These are phyloP conservation scores for Heliconius hortense DNA, from an alignment of 2,888 invertebrate genomes.

Conservation along the genomic window DNA sequence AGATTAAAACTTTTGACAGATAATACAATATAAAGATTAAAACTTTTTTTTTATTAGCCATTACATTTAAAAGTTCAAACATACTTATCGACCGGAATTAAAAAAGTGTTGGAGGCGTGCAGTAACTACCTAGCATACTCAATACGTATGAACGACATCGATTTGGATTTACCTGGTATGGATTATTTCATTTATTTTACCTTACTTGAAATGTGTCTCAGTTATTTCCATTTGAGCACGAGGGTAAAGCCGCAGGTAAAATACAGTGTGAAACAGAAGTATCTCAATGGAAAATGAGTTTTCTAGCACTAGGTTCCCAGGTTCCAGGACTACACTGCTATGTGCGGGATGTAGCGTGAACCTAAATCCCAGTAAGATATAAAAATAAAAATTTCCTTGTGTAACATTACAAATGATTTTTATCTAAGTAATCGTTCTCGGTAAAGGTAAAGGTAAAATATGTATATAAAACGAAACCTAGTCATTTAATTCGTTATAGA, in stretches of 20 bases:
- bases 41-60: slow-evolving; percentile 4
- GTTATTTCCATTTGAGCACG: no score
- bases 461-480: no score
- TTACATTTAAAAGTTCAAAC: slow-evolving; percentile 33
- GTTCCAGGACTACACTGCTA: neutral
- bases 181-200: no score
- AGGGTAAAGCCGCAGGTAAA: no score
- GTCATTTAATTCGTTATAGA: neutral
- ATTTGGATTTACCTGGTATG: neutral
- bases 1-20: no score
- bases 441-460: no score
- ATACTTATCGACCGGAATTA: slow-evolving; percentile 38
- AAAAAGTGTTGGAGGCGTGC: slow-evolving; percentile 32
- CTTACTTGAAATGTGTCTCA: no score
- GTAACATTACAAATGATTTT: no score
- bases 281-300: neutral
- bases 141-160: slow-evolving; percentile 11
- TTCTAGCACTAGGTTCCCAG: neutral
- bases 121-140: neutral
- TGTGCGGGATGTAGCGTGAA: neutral
- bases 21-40: neutral
- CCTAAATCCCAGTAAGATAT: neutral
- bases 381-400: no score
- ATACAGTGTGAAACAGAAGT: neutral
- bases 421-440: no score